Base-by-base conservation (phyloP, 2,888 invertebrate species). In the Diaperis boleti region DNA sequence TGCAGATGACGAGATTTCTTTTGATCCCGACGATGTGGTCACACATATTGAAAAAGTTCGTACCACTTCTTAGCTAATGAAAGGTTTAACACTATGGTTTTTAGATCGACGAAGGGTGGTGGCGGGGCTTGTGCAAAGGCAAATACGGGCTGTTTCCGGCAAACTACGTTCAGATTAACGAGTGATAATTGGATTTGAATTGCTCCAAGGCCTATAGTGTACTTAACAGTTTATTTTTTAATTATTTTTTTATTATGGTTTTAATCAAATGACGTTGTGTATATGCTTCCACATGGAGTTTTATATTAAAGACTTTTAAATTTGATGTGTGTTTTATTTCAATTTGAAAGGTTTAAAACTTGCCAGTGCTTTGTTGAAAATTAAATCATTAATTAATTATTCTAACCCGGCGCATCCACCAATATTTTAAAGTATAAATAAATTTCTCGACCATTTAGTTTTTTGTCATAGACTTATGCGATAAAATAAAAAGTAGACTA, bases 101-200 rank as follows among this genome's bases (percentile, higher is more conserved):
- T 64, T 82, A 95, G 94, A 93, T 96, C 79, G 95, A 96, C 82
- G 94, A 95, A 76, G 96, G 96, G 0, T 97, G 97, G 96, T 97
- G 96, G 96, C 87, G 94, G 72, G 96, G 96, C 0, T 84, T 91
- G 68, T 95, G 94, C 77, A 91, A 91, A 77, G 95, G 94, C 59
- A 88, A 89, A 62, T 90, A 90, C 79, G 97, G 97, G 1, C 85
- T 97, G 31, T 97, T 97, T 81, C 96, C 96, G 1, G 95, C 96
- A 4, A 97, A 97, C 83, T 97, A 96, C 81, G 96, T 97, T 47
- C 93, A 96, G 79, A 83, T 96, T 54, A 89, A 91, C 75, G 87
- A 90, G 80, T 87, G 35, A 56, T 33, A 37, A n/a, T n/a, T n/a
- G 3, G 22, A 10, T 15, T 39, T 18, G 22, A 42, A 15, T 18